A percentile compares a stretch with the other conserved stretches of the same genome.
Conservation (phyloP, 2,113 vertebrate species). For the Sylvilagus bachmani region DNA sequence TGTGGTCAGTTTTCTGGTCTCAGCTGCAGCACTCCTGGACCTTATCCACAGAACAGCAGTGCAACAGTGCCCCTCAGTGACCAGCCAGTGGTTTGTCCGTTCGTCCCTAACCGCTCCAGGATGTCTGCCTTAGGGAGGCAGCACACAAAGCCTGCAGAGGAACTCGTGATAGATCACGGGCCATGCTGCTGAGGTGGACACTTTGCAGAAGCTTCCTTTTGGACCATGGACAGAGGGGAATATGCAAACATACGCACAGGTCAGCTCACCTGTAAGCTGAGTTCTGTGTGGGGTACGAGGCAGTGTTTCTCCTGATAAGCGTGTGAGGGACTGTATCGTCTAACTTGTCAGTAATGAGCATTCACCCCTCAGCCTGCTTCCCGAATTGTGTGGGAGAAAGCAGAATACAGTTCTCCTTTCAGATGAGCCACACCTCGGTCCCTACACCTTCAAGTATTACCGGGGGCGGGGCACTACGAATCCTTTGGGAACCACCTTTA, state of each 20-base stretch:
- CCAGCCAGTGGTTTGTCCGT: accelerated
- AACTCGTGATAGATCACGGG: accelerated
- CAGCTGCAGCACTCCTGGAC: not conserved
- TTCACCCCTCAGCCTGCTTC: not conserved
- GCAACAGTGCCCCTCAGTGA: accelerated
- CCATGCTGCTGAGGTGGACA: not conserved
- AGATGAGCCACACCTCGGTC: not conserved
- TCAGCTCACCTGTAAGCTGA: not conserved
- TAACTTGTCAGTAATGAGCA: not conserved
- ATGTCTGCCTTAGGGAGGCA: accelerated
- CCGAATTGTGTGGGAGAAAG: not conserved
- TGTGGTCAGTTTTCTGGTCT: not conserved
- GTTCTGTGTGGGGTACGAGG: too few relatives aligned
- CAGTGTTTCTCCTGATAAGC: not conserved
- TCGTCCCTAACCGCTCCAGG: accelerated
- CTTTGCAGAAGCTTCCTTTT: accelerated
- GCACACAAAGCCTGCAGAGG: not conserved
- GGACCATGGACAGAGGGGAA: accelerated
- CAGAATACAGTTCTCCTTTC: not conserved
- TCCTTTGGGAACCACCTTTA: not conserved
- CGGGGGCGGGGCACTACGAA: not conserved
- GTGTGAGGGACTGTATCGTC: not conserved
- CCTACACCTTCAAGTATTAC: too few relatives aligned
- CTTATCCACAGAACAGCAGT: accelerated
- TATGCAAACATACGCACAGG: accelerated